These are phyloP conservation scores for Gorsachius goisagi DNA, from an alignment of 2,113 vertebrate species.

Conservation along the genomic window DNA sequence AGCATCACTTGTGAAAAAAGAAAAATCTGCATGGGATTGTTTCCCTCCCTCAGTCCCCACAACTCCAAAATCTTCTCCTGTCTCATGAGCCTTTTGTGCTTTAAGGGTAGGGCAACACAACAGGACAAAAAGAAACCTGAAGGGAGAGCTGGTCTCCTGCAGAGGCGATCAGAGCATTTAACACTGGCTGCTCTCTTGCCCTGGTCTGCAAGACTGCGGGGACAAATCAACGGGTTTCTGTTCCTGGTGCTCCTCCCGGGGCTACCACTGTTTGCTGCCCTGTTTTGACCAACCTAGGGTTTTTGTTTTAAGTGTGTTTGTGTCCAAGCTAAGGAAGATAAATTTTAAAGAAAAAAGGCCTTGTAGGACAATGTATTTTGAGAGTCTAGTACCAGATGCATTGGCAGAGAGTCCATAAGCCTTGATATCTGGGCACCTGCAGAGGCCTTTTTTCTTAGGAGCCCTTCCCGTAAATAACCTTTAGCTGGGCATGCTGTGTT, in stretches of 20 bases:
- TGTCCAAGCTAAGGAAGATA: background rate
- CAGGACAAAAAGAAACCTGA: background rate
- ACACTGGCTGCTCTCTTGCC: background rate
- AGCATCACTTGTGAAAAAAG: constrained; percentile 43
- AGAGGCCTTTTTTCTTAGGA: background rate
- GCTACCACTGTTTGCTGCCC: background rate
- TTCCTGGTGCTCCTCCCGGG: background rate
- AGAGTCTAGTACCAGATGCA: background rate
- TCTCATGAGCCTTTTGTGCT: background rate
- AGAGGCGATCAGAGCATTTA: background rate
- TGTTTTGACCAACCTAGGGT: background rate
- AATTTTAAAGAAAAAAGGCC: background rate
- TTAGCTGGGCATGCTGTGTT: background rate
- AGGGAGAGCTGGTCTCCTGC: background rate
- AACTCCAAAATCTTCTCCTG: background rate
- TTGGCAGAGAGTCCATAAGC: background rate
- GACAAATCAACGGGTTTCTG: background rate
- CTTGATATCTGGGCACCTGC: background rate
- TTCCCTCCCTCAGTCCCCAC: background rate
- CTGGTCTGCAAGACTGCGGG: background rate
- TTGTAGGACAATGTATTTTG: background rate
- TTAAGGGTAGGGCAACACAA: background rate
- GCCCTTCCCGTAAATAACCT: background rate
- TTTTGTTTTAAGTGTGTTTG: background rate
- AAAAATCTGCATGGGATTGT: constrained; percentile 35